A percentile compares a stretch with the other conserved stretches of the same genome.
phyloP scores from a whole-genome alignment of 2,113 vertebrate genomes.

The Tyrannus savana region DNA sequence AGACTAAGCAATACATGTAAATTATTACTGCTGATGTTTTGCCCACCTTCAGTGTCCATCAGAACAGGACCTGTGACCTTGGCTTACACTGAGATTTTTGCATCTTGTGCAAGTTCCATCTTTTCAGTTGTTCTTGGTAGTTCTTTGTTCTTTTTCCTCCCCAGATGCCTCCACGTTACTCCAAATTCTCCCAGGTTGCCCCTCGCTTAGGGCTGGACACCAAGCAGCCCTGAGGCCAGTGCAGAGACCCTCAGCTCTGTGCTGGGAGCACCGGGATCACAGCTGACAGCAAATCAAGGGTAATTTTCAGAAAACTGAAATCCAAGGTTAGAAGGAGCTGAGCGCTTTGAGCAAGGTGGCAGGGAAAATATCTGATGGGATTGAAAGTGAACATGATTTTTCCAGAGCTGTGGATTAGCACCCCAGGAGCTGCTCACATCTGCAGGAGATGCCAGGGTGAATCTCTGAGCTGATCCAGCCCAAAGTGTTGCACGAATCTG shows the following conservation, averaged over 20 bases:
- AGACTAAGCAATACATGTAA: neutral
- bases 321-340: neutral
- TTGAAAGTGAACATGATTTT: neutral
- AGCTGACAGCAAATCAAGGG: neutral
- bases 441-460: neutral
- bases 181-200: neutral
- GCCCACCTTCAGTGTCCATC: neutral
- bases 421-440: neutral
- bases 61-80: rapidly evolving
- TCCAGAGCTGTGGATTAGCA: neutral
- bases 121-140: neutral
- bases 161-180: neutral
- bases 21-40: neutral
- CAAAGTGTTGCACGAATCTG: neutral
- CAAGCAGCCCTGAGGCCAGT: neutral
- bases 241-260: neutral
- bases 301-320: neutral
- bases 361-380: neutral
- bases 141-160: neutral
- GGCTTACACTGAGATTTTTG: neutral
- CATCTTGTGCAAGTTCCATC: neutral
- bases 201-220: neutral
- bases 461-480: neutral
- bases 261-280: neutral
- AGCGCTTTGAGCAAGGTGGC: neutral